A percentile compares a stretch with the other conserved stretches of the same genome.
These are phyloP conservation scores for Teleogryllus occipitalis DNA, from an alignment of 1,140 invertebrate genomes.

Conservation along the genomic window DNA sequence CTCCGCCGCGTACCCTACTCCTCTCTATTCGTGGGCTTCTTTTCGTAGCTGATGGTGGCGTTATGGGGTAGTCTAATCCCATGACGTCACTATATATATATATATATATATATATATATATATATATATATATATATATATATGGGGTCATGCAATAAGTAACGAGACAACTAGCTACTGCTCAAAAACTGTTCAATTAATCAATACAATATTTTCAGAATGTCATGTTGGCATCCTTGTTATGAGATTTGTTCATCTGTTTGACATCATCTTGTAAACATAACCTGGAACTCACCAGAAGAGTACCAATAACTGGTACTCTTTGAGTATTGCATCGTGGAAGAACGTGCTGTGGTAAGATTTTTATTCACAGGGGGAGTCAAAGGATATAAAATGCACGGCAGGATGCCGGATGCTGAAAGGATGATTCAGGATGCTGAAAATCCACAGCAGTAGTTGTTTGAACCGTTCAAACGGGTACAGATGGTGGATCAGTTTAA, in stretches of 20 bases:
- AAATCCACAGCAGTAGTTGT: no score
- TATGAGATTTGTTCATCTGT: constrained; percentile 6
- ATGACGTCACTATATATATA: no score
- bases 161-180: background rate
- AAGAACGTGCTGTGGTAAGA: no score
- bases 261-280: background rate
- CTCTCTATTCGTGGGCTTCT: no score
- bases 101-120: no score
- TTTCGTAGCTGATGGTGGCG: no score
- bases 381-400: background rate
- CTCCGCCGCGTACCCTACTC: no score
- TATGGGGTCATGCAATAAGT: constrained; percentile 10
- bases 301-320: background rate
- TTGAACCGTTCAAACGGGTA: background rate
- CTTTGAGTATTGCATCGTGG: background rate
- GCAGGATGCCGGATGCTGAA: no score
- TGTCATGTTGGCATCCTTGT: constrained; percentile 9
- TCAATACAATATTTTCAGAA: background rate
- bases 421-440: background rate
- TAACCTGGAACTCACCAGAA: constrained; percentile 6
- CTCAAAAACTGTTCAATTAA: constrained; percentile 7
- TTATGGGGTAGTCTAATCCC: no score
- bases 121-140: no score
- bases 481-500: constrained; percentile 3
- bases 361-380: background rate